phyloP scores from a whole-genome alignment of 2,888 invertebrate species.

The Drosophila eohydei region DNA sequence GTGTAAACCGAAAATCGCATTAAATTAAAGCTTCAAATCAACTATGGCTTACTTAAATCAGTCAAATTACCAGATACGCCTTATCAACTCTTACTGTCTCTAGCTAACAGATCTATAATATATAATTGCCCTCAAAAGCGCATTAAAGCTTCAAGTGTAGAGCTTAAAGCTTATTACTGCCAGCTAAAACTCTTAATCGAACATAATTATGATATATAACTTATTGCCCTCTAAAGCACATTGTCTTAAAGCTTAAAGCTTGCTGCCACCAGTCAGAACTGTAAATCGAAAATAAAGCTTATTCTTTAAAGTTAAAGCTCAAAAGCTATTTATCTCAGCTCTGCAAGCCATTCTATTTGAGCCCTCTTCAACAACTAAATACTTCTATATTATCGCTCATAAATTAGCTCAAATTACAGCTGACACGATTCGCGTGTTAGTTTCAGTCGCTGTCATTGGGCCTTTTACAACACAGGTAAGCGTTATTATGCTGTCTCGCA shows the following conservation, averaged over 20 bases:
- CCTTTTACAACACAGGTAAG: slow-evolving; percentile 4
- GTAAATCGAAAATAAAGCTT: too few species aligned
- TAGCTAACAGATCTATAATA: too few species aligned
- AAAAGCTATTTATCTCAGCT: background rate
- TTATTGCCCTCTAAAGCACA: background rate
- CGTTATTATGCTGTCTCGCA: slow-evolving; percentile 17
- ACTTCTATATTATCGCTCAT: background rate
- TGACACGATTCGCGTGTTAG: background rate
- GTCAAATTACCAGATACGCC: too few species aligned
- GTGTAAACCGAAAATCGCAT: too few species aligned
- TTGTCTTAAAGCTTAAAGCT: background rate
- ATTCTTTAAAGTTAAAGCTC: background rate
- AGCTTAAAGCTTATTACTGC: background rate
- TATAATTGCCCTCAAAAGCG: background rate
- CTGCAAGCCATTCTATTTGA: background rate
- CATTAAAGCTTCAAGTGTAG: background rate
- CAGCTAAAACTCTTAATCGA: too few species aligned
- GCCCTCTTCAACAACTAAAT: background rate
- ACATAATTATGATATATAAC: too few species aligned
- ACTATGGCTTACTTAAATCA: too few species aligned
- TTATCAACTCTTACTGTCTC: too few species aligned
- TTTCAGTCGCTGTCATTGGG: slow-evolving; percentile 25
- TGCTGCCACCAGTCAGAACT: too few species aligned
- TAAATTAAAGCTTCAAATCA: too few species aligned
- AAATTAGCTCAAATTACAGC: background rate